phyloP scores from a whole-genome alignment of 2,888 invertebrate genomes.

The Hemistola chrysoprasaria region DNA sequence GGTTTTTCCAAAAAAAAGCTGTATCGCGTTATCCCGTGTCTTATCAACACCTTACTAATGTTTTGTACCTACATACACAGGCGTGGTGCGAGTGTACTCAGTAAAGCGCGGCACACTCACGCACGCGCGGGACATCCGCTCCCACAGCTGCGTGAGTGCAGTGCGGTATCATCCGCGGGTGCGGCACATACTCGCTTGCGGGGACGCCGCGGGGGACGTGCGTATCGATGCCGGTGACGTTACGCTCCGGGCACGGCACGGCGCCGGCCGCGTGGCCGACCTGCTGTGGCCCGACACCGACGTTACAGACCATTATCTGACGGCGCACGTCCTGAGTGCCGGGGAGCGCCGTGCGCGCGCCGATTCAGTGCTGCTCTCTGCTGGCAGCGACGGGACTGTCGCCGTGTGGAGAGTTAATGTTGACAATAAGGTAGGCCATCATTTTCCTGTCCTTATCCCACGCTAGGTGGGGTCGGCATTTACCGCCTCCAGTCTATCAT shows the following conservation, averaged over 20 bases:
- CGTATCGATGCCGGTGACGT: conserved; percentile 46
- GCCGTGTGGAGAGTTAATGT: conserved; percentile 67
- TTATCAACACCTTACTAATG: no score
- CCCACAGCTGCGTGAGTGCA: conserved; percentile 62
- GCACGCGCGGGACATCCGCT: conserved; percentile 52
- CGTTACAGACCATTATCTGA: conserved; percentile 51
- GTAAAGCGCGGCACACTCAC: conserved; percentile 62
- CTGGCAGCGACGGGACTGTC: conserved; percentile 53
- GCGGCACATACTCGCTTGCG: conserved; percentile 63
- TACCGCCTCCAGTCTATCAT: no score
- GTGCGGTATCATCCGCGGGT: conserved; percentile 58
- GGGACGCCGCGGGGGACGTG: conserved; percentile 61
- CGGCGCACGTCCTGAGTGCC: conserved; percentile 54
- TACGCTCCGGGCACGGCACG: conserved; percentile 59
- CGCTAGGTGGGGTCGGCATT: no score
- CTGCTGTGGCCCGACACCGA: conserved; percentile 60
- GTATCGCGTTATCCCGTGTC: no score
- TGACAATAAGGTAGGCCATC: no score
- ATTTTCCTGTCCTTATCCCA: no score
- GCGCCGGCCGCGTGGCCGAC: conserved; percentile 49
- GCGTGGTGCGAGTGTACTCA: conserved; percentile 60
- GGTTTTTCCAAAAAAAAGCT: no score
- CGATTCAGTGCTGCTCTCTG: conserved; percentile 55
- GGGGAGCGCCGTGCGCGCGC: conserved; percentile 58
- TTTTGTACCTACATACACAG: no score